These are phyloP conservation scores for Agraylea sexmaculata DNA, from an alignment of 1,140 invertebrate species.

Conservation along the genomic window DNA sequence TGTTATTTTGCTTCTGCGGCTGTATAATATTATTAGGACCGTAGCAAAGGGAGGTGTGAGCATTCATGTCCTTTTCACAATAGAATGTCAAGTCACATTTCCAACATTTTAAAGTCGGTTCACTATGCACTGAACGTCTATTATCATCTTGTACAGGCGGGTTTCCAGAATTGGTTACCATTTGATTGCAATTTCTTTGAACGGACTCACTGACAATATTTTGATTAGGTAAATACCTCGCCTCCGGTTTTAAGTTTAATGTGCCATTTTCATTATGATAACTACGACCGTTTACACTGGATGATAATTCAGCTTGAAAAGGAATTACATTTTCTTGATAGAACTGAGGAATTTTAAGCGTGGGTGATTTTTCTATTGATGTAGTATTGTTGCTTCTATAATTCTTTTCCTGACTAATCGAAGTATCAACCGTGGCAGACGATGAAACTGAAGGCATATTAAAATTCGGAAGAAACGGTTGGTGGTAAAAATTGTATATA, in stretches of 20 bases:
- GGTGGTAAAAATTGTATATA: slow-evolving; percentile 17
- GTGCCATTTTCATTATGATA: background rate
- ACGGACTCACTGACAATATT: background rate
- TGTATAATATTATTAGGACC: background rate
- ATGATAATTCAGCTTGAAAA: background rate
- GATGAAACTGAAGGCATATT: slow-evolving; percentile 16
- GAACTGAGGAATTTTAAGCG: slow-evolving; percentile 14
- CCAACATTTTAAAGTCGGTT: slow-evolving; percentile 5
- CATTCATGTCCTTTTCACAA: background rate
- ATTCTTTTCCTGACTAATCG: too few species aligned
- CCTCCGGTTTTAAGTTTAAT: background rate
- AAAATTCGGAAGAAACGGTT: too few species aligned
- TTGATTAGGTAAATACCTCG: background rate
- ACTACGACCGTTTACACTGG: background rate
- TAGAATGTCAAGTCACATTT: slow-evolving; percentile 3
- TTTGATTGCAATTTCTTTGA: background rate
- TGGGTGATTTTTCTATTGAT: slow-evolving; percentile 10
- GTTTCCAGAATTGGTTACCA: slow-evolving; percentile 2
- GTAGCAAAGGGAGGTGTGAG: background rate
- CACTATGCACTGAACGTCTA: slow-evolving; percentile 1
- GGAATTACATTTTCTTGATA: slow-evolving; percentile 3
- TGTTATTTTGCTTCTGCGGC: background rate
- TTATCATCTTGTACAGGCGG: background rate
- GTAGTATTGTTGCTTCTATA: slow-evolving; percentile 12
- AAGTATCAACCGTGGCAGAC: too few species aligned